Conservation (phyloP, 2,888 invertebrate species). For the Cancer borealis region DNA sequence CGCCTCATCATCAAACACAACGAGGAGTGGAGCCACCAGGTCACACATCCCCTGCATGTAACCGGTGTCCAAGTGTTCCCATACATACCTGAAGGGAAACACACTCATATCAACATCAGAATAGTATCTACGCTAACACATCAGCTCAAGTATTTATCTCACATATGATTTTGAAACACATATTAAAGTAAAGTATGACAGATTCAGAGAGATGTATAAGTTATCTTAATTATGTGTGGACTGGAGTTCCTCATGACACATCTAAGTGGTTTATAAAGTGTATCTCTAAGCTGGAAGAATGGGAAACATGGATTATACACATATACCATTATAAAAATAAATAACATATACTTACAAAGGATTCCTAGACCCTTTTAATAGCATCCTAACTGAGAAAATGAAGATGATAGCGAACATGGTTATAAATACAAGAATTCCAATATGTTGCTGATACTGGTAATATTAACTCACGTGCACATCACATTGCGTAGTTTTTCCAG, state of each 20-base stretch:
- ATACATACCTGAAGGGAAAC: constrained; percentile 85
- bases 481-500: constrained; percentile 95
- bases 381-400: not conserved
- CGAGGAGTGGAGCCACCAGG: constrained; percentile 93
- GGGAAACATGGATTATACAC: too few relatives aligned
- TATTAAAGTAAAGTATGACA: not conserved
- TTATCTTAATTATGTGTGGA: not conserved
- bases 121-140: not conserved
- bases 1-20: constrained; percentile 95
- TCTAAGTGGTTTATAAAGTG: not conserved
- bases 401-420: not conserved
- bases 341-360: not conserved
- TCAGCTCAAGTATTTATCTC: not conserved
- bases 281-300: too few relatives aligned
- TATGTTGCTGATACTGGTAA: too few relatives aligned
- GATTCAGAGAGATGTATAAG: not conserved
- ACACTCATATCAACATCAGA: not conserved
- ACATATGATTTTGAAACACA: not conserved
- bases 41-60: constrained; percentile 99
- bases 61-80: constrained; percentile 95
- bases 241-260: not conserved
- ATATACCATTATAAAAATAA: not conserved
- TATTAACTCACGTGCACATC: constrained; percentile 92
- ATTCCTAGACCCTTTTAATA: not conserved
- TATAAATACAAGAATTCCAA: not conserved